Base-by-base conservation (phyloP, 2,888 invertebrate species). In the Periphyllus acericola region DNA sequence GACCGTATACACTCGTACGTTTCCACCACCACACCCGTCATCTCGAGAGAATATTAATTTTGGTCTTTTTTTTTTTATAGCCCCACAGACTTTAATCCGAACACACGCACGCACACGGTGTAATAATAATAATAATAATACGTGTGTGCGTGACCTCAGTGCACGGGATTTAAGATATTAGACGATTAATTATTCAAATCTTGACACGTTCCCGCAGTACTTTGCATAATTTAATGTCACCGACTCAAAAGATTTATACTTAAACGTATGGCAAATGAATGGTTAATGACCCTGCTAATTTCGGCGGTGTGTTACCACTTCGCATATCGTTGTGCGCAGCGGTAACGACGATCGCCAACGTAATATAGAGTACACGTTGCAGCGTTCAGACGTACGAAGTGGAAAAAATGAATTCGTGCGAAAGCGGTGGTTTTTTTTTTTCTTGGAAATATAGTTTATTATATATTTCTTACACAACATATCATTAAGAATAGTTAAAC, bases 151-250 rank as follows among this genome's bases (percentile, higher is more conserved):
- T 86, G 86, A 87, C 86, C 86, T 80, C 74, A 66, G 80, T 86
- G 85, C 74, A 29, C 72, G 85, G 79, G 86, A 55, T 86, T 79
- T 36, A 29, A 86, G 46, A 60, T 85, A 85, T 82, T 66, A 83
- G 68, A 78, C 32, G 86, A 87, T 87, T 87, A 80, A 87, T 80
- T 87, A 87, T 87, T 60, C 46, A 86, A 86, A 86, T 87, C 36
- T 60, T 17, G 79, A 80, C 86, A 80, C 72, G 36, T 86, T 87
- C 86, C 55, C 60, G 72, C 80, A 79, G 86, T 72, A 55, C 76
- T 86, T 86, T 86, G 86, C 86, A 86, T 86, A 86, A 71, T 79
- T 86, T 86, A 86, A 79, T 79, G 86, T 86, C 79, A 68, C 84
- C 3, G 52, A 19, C 29, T 52, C 21, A 25, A 68, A 21, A 85